These are phyloP conservation scores for Iselma pallidipennis DNA, from an alignment of 2,888 invertebrate species.

Conservation along the genomic window DNA sequence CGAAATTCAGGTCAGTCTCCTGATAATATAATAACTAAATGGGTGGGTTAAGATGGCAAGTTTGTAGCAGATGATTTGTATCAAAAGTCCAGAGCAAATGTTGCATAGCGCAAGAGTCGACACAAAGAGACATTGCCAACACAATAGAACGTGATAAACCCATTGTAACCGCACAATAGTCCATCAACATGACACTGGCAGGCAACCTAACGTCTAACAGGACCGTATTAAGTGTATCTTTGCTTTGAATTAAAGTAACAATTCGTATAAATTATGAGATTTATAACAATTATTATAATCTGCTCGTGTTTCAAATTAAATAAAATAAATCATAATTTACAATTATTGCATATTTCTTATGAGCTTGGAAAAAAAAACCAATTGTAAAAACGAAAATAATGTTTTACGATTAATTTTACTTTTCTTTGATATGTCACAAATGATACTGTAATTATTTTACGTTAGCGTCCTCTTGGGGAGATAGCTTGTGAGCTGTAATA, in stretches of 20 bases:
- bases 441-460: slow-evolving; percentile 51
- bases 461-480: slow-evolving; percentile 43
- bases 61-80: slow-evolving; percentile 44
- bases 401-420: slow-evolving; percentile 51
- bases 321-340: neutral
- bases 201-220: slow-evolving; percentile 33
- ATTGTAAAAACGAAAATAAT: slow-evolving; percentile 46
- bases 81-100: slow-evolving; percentile 45
- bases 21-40: slow-evolving; percentile 22
- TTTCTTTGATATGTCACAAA: slow-evolving; percentile 41
- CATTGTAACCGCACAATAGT: slow-evolving; percentile 54
- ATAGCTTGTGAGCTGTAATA: slow-evolving; percentile 39
- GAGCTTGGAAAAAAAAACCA: neutral
- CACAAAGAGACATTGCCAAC: slow-evolving; percentile 48
- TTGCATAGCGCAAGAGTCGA: slow-evolving; percentile 39
- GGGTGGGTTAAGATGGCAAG: slow-evolving; percentile 27
- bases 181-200: slow-evolving; percentile 53
- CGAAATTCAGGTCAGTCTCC: slow-evolving; percentile 23
- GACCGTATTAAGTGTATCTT: slow-evolving; percentile 4
- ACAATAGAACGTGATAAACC: slow-evolving; percentile 54
- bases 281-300: neutral
- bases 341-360: neutral
- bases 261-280: neutral
- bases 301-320: too few relatives aligned
- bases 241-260: neutral